Conservation (phyloP, 2,113 vertebrate species). For the Cryptoleucopteryx plumbea region DNA sequence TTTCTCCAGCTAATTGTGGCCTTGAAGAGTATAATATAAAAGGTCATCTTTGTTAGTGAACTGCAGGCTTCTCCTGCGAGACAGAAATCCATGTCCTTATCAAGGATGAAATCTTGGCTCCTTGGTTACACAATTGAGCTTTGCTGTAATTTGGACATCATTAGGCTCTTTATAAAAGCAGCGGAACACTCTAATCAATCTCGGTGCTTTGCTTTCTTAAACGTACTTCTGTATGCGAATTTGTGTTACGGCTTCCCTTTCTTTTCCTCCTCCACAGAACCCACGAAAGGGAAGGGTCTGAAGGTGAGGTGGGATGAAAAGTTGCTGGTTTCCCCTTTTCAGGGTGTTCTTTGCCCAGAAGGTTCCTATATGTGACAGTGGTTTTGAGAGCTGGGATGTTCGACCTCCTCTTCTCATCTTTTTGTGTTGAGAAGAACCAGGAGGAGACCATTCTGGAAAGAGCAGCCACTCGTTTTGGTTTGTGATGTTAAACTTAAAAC, state of each 20-base stretch:
- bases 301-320: not conserved
- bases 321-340: not conserved
- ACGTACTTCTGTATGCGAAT: not conserved
- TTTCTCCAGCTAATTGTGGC: constrained; percentile 60
- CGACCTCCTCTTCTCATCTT: not conserved
- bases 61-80: constrained; percentile 38
- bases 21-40: constrained; percentile 49
- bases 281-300: not conserved
- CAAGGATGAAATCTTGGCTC: constrained; percentile 62
- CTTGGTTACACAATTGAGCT: constrained; percentile 65
- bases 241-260: not conserved
- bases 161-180: constrained; percentile 62
- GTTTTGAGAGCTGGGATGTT: not conserved
- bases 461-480: not conserved
- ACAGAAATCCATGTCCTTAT: constrained; percentile 61
- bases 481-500: not conserved
- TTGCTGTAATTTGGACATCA: constrained; percentile 62
- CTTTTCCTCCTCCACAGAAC: not conserved
- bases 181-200: constrained; percentile 37
- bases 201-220: constrained; percentile 33
- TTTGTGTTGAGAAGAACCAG: not conserved
- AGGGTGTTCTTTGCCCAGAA: not conserved
- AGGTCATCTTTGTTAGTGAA: constrained; percentile 68
- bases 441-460: not conserved
- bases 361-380: not conserved